These are phyloP conservation scores for Galemys pyrenaicus DNA, from an alignment of 2,113 vertebrate genomes.

Conservation along the genomic window DNA sequence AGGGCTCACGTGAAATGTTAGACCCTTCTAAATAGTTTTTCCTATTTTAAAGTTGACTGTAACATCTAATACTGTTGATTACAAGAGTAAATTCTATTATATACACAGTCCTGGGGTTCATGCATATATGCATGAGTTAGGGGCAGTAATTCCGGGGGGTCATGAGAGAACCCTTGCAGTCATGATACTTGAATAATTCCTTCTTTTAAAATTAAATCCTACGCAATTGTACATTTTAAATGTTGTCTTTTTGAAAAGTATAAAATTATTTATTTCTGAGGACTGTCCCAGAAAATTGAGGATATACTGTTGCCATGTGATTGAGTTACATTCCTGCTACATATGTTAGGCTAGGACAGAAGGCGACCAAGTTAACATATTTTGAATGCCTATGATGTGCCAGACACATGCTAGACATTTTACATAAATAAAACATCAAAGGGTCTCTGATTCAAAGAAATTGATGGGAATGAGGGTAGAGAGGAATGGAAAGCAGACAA, in stretches of 20 bases:
- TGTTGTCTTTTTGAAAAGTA: constrained; percentile 19
- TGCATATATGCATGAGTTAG: fast-evolving
- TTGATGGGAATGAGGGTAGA: not conserved
- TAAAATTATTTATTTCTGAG: constrained; percentile 19
- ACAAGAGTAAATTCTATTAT: not conserved
- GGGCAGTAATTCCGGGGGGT: not conserved
- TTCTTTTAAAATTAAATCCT: constrained; percentile 26
- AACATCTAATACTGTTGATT: not conserved
- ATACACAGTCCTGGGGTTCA: not conserved
- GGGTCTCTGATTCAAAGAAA: not conserved
- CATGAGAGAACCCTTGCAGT: not conserved
- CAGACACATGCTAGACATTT: constrained; percentile 56
- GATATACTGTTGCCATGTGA: not conserved
- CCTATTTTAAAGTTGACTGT: not conserved
- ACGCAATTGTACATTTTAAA: not conserved
- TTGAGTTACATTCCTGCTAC: not conserved
- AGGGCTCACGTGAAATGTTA: not conserved
- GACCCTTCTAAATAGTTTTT: not conserved
- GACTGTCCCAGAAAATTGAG: not conserved
- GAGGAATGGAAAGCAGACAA: too few species aligned
- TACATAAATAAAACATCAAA: not conserved
- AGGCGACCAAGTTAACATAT: not conserved
- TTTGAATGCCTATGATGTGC: not conserved
- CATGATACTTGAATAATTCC: not conserved
- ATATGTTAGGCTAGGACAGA: not conserved